Conservation (phyloP, 2,888 invertebrate species). For the Eupithecia subfuscata region DNA sequence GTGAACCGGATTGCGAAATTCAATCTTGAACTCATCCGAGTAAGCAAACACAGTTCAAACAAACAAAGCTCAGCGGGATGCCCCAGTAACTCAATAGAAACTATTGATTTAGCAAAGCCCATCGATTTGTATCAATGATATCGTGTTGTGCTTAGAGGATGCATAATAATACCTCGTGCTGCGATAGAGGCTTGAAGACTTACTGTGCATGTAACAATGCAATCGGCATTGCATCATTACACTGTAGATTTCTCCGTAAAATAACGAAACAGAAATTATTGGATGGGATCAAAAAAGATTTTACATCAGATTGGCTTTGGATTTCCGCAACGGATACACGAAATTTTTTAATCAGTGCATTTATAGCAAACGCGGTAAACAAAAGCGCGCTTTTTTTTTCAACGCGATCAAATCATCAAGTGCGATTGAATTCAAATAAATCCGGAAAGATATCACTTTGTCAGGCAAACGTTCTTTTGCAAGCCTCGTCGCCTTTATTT, state of each 20-base stretch:
- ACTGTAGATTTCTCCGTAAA: not conserved
- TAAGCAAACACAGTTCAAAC: constrained; percentile 47
- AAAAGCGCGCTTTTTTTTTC: constrained; percentile 9
- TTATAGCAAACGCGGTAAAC: not conserved
- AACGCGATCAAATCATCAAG: constrained; percentile 23
- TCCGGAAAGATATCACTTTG: constrained; percentile 48
- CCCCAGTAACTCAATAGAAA: constrained; percentile 33
- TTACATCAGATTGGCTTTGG: not conserved
- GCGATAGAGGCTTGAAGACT: not conserved
- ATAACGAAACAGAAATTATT: not conserved
- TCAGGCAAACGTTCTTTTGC: constrained; percentile 48
- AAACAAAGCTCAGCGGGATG: constrained; percentile 44
- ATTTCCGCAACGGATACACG: not conserved
- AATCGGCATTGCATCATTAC: not conserved
- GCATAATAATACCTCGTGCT: no score
- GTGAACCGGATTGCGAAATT: constrained; percentile 37
- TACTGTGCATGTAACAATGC: not conserved
- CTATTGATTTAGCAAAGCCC: constrained; percentile 18
- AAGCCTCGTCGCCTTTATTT: constrained; percentile 50
- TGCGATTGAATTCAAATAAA: constrained; percentile 48
- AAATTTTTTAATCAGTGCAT: not conserved
- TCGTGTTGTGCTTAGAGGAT: not conserved
- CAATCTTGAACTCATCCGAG: constrained; percentile 50
- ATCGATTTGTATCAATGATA: constrained; percentile 16
- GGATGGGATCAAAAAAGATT: not conserved